Base-by-base conservation (phyloP, 2,888 invertebrate species). In the Heteropelma amictum region DNA sequence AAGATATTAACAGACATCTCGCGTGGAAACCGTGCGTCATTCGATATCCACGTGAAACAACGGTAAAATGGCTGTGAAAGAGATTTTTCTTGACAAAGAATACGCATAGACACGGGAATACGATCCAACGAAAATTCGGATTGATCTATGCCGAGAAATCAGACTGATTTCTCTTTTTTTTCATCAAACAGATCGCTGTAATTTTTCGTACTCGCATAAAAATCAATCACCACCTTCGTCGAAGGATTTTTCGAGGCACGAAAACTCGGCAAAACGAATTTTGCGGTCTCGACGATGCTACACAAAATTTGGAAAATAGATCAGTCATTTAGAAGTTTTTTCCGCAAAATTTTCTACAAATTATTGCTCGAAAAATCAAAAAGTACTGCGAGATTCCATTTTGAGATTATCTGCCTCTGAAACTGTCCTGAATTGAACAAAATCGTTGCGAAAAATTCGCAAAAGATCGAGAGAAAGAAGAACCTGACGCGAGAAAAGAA, bases 1-100 rank as follows among this genome's bases (percentile, higher is more conserved):
- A 51, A 75, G 56, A 51, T 68, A 67, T 71, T 67, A 54, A 58
- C 70, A 61, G 60, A 70, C 68, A 38, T 68, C 58, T 58, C 71
- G 49, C 38, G 33, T 65, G 56, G 45, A 63, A 68, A 63, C 54
- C 71, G 61, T 71, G 63, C 63, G 75, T 67, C 51, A 75, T 61
- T 67, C 28, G 71, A 75, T 75, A 75, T 45, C 56, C 71, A 68
- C 67, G 56, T 67, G 75, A 75, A 75, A 75, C 75, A 75, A 75
- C 75, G 71, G 75, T 75, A 68, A n/a, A 49, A 67, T 47, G 21
- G 30, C 28, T 28, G 56, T 63, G 21, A 28, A 71, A 63, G 56
- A 51, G 67, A 58, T 63, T 49, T 68, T 68, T 67, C 51, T 58
- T 17, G 67, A 63, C 67, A 67, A 71, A 67, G 68, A 56, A 19